These are phyloP conservation scores for Mellilla xanthometata DNA, from an alignment of 2,888 invertebrate genomes.

Conservation along the genomic window DNA sequence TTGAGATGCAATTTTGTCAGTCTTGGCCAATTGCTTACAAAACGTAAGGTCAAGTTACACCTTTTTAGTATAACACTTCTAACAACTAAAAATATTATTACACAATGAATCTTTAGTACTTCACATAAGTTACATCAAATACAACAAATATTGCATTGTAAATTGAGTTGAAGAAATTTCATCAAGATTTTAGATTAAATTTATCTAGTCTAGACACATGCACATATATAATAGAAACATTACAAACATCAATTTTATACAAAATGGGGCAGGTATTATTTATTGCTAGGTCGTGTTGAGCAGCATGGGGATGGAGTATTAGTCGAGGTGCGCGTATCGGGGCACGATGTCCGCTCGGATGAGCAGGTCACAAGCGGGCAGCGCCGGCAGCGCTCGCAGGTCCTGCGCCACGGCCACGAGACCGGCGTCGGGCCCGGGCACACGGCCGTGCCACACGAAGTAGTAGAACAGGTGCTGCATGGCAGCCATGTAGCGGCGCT, in stretches of 20 bases:
- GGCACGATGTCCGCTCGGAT: conserved; percentile 89
- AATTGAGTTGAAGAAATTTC: too few relatives aligned
- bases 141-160: too few relatives aligned
- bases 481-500: conserved; percentile 88
- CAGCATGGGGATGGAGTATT: conserved; percentile 35
- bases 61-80: conserved; percentile 3
- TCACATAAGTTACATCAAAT: too few relatives aligned
- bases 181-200: conserved; percentile 5
- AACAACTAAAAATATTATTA: conserved; percentile 7
- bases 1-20: conserved; percentile 33
- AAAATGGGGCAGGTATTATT: conserved; percentile 24
- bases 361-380: conserved; percentile 91
- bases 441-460: conserved; percentile 89
- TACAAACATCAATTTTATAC: conserved; percentile 33
- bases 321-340: conserved; percentile 89
- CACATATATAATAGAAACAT: conserved; percentile 34
- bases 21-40: conserved; percentile 31
- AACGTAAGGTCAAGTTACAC: neutral
- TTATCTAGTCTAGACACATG: conserved; percentile 33
- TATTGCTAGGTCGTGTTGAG: neutral
- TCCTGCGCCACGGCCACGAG: conserved; percentile 89
- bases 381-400: conserved; percentile 83
- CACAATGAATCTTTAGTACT: too few relatives aligned
- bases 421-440: conserved; percentile 83
- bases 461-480: conserved; percentile 93